Evolutionary conservation across 1,140 invertebrate species (phyloP), one percentile per base, ranked within the genome.

Genomic region (Trypoxylus dichotomus): DNA sequence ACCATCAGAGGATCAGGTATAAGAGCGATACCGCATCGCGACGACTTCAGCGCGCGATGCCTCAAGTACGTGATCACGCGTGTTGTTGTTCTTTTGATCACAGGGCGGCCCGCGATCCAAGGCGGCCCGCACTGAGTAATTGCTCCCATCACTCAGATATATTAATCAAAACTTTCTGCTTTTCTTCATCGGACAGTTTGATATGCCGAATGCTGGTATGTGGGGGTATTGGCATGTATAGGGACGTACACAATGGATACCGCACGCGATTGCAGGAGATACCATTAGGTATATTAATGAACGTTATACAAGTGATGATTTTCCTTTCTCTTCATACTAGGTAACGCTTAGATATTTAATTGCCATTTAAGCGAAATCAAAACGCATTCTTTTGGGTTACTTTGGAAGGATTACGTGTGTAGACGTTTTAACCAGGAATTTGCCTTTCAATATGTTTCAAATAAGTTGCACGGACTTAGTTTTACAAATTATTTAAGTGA

Each of bases 71-170:
- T 68, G 60, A 68, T 68, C 60, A 68, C 60, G 60, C 60, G 60
- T 68, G 60, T 68, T 68, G 60, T 68, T 68, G 60, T 68, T 68
- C 60, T 68, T 68, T 68, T 68, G 60, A 68, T 81, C 80, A 81
- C 79, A 81, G 77, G 77, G 80, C 80, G 80, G 80, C 75, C 76
- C 63, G 63, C 24, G 7, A 68, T 68, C 37, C 37, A 21, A 37
- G 58, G 21, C 58, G 60, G 75, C 75, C 54, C 60, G 60, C 19
- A 42, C 76, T 76, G 76, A 68, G 76, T 76, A 76, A 76, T 76
- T 76, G 60, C 76, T 76, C 43, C 75, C 54, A 76, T 76, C 47
- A 58, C 75, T 76, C 54, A 32, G 75, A 76, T 76, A 76, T 76
- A 76, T 76, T 76, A 76, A 76, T 76, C 75, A 76, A 76, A 76